Evolutionary conservation across 2,888 invertebrate species (phyloP), one percentile per base, ranked within the genome.

Genomic region (Caenorhabditis sp.): DNA sequence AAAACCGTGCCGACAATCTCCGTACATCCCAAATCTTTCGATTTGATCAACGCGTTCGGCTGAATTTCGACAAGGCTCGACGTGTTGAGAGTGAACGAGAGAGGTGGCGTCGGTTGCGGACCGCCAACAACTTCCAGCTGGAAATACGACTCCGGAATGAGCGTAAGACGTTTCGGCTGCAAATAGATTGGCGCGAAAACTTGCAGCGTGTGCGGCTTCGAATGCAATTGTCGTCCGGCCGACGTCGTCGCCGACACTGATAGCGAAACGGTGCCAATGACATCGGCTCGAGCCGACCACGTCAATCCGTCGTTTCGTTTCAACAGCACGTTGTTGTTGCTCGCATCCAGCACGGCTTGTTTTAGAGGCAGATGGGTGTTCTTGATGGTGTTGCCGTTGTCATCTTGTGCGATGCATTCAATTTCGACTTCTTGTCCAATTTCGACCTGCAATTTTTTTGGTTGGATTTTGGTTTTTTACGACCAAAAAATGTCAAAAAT

Each of bases 101-200:
- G 63, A 14, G 79, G 75, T 0, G 78, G 82, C 1, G 79, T 80
- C 5, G 82, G 81, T 36, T 76, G 71, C 14, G 84, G 84, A 23
- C 84, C 84, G 24, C 84, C 84, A 31, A 82, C 59, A 19, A 84
- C 81, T 77, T 84, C 79, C 62, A 83, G 61, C 69, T 83, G 66
- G 78, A 84, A 84, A 1, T 77, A 76, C 6, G 80, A 64, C 58
- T 84, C 82, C 8, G 84, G 81, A 51, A 84, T 77, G 10, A 84
- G 73, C 53, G 83, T 83, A 51, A 84, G 75, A 10, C 76, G 23
- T 51, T 75, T 78, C 21, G 84, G 84, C 53, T 80, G 70, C 23
- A 84, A 65, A 49, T 65, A 68, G 50, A 84, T 81, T 0, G 84
- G 84, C 10, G 83, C 76, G 67, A 81, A 84, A 49, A 84, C 72